Evolutionary conservation across 2,113 vertebrate genomes (phyloP).

Genomic region (Microtus pennsylvanicus): DNA sequence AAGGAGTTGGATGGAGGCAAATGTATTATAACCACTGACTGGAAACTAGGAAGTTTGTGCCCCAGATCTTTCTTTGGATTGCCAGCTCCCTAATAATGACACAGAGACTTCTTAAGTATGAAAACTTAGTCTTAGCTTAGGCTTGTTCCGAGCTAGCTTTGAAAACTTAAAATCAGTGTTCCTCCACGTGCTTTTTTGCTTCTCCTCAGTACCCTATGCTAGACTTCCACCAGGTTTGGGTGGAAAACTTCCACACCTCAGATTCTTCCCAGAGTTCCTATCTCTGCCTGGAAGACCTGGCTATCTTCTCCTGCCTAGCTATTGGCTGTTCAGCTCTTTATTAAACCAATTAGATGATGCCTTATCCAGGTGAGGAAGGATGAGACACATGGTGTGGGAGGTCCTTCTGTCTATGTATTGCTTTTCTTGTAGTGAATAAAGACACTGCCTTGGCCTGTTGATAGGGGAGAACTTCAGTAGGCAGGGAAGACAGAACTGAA

Average conservation of each 20-base stretch:
- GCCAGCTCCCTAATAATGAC: background rate
- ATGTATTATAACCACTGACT: background rate
- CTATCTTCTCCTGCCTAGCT: background rate
- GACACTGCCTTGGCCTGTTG: no score
- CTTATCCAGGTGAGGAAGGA: background rate
- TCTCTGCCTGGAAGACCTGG: background rate
- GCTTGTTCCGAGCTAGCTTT: background rate
- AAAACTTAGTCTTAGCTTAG: background rate
- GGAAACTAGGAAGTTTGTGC: background rate
- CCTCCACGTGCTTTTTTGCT: background rate
- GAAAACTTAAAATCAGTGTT: background rate
- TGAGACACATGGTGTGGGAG: background rate
- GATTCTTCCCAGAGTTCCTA: background rate
- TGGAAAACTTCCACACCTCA: background rate
- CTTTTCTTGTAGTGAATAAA: no score
- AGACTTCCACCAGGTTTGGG: background rate
- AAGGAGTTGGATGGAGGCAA: background rate
- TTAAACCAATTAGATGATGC: background rate
- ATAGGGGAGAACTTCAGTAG: no score
- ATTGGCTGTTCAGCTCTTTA: background rate
- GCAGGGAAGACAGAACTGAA: no score
- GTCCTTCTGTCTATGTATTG: no score
- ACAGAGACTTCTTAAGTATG: background rate
- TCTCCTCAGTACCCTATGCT: background rate
- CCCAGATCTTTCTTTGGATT: background rate